Evolutionary conservation across 2,888 invertebrate genomes (phyloP).

Genomic region (Perdita meconis): DNA sequence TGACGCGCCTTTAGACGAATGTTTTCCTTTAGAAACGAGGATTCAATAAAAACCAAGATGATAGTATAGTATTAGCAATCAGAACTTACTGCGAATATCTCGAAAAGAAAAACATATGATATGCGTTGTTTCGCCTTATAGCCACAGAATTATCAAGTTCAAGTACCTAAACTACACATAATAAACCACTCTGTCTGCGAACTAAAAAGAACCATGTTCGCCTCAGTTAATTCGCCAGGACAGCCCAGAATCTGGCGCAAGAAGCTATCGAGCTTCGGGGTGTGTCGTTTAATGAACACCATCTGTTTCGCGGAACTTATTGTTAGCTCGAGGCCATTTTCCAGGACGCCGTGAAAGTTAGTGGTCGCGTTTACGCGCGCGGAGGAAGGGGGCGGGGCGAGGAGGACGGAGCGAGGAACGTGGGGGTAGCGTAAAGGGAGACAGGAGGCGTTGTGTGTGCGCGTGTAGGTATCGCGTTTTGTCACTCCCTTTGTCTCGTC

Average conservation of each 20-base stretch:
- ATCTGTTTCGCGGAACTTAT: conserved; percentile 50
- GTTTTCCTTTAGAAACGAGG: no score
- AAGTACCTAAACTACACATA: not conserved
- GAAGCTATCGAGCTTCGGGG: not conserved
- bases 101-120: no score
- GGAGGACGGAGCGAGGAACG: no score
- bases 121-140: no score
- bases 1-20: no score
- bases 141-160: not conserved
- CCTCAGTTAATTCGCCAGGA: conserved; percentile 4
- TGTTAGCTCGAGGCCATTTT: conserved; percentile 22
- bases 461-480: conserved; percentile 13
- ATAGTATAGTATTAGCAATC: no score
- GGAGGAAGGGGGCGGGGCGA: not conserved
- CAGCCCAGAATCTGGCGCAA: not conserved
- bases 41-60: no score
- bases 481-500: conserved; percentile 13
- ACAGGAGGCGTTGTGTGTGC: not conserved
- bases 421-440: no score
- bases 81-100: no score
- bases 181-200: not conserved
- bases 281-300: conserved; percentile 47
- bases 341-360: not conserved
- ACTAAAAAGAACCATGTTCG: not conserved
- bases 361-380: not conserved